Evolutionary conservation across 2,113 vertebrate genomes (phyloP), one percentile per base, ranked within the genome.

Genomic region (Salvelinus sp.): DNA sequence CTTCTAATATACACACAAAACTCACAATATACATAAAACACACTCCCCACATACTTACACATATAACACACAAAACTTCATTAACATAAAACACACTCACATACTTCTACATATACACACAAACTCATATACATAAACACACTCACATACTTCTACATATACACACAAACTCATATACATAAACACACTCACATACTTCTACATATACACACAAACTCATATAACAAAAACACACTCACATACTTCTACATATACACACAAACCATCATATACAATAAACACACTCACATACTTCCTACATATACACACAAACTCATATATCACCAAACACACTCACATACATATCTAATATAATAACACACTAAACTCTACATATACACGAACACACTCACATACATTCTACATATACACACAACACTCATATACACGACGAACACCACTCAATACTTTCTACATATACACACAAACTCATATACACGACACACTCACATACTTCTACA

Each of bases 281-380:
- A 47, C 44, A 16, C 48, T 14, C 10, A 3, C 48, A 50, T 57
- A 16, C 14, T 50, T 6, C 27, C n/a, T n/a, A 28, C 66, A 63
- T 33, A 58, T 54, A 72, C 54, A 72, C 16, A 25, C 10, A 72
- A 23, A 30, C 12, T 14, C 44, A 72, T 27, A 72, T 22, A 72
- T 22, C n/a, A n/a, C n/a, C n/a, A n/a, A n/a, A n/a, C n/a, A n/a
- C n/a, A n/a, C n/a, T n/a, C n/a, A n/a, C n/a, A n/a, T n/a, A n/a
- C n/a, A n/a, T n/a, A n/a, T n/a, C n/a, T n/a, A n/a, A n/a, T n/a
- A n/a, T n/a, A n/a, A n/a, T n/a, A n/a, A n/a, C n/a, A n/a, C n/a
- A n/a, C n/a, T n/a, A n/a, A n/a, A n/a, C n/a, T n/a, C n/a, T n/a
- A n/a, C n/a, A n/a, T n/a, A n/a, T n/a, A n/a, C n/a, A n/a, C n/a